These are phyloP conservation scores for Acanthosepion esculentum DNA, from an alignment of 2,888 invertebrate genomes.

Conservation along the genomic window DNA sequence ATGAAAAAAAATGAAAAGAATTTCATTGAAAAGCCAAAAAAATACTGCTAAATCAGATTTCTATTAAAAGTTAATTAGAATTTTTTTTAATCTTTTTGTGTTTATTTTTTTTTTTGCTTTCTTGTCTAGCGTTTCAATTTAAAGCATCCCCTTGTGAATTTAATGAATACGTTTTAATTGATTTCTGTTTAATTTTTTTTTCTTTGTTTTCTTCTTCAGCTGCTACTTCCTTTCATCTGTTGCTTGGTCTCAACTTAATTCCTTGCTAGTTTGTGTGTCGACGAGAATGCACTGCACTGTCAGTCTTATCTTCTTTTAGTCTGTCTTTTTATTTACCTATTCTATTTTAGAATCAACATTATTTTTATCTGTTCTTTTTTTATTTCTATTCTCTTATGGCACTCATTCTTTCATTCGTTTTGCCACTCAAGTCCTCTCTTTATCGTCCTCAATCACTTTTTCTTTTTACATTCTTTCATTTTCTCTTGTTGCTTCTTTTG, in stretches of 20 bases:
- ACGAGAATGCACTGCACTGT: neutral
- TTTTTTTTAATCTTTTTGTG: neutral
- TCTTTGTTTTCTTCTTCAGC: neutral
- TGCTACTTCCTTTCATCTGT: neutral
- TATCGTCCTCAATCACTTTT: neutral
- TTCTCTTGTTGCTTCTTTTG: neutral
- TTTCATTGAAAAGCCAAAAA: neutral
- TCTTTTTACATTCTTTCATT: neutral
- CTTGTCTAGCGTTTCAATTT: constrained; percentile 21
- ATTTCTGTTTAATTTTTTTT: neutral
- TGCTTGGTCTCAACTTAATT: neutral
- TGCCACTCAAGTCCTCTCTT: neutral
- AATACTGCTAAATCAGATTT: neutral
- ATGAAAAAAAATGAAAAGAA: neutral
- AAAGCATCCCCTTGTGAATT: constrained; percentile 33
- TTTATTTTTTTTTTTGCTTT: neutral
- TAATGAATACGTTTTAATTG: constrained; percentile 23
- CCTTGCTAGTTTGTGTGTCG: neutral
- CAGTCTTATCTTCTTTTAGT: neutral
- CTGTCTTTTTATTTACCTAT: neutral
- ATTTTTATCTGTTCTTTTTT: neutral
- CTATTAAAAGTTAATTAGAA: constrained; percentile 23
- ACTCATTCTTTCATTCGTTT: neutral
- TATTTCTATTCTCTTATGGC: neutral
- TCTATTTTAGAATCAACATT: neutral